A percentile compares a stretch with the other conserved stretches of the same genome.
Conservation (phyloP, 2,113 vertebrate genomes). For the Corythaeola cristata region DNA sequence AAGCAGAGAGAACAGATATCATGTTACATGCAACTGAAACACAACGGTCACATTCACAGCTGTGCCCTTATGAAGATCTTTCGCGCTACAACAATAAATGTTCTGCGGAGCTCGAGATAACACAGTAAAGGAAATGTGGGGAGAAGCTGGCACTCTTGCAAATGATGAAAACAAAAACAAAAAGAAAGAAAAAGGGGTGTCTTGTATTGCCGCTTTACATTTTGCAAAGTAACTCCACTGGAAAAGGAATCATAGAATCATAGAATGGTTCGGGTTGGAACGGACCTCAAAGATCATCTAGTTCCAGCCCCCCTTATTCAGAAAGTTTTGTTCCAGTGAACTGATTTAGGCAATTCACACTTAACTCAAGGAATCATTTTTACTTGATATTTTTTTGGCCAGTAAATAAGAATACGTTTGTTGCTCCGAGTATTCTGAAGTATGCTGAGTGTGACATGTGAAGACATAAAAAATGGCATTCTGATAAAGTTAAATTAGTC, state of each 20-base stretch:
- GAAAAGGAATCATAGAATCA: too few species aligned
- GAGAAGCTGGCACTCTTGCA: not conserved
- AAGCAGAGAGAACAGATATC: not conserved
- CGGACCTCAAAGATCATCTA: too few species aligned
- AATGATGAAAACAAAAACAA: not conserved
- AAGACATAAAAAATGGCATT: not conserved
- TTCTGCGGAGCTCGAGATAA: not conserved
- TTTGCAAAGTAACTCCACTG: not conserved
- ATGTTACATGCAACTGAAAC: not conserved
- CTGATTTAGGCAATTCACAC: not conserved
- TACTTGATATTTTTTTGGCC: not conserved
- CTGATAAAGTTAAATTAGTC: not conserved
- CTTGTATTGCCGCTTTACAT: not conserved
- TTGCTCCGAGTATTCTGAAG: not conserved
- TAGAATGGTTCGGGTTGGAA: too few species aligned
- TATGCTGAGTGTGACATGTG: not conserved
- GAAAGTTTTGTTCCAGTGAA: not conserved
- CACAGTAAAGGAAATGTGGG: not conserved
- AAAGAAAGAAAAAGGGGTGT: not conserved
- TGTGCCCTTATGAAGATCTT: not conserved
- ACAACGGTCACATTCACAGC: not conserved
- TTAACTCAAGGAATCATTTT: not conserved
- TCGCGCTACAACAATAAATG: not conserved
- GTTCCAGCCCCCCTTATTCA: too few species aligned
- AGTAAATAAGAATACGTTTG: not conserved